Conservation (phyloP, 2,113 vertebrate genomes). For the Cygnus atratus region DNA sequence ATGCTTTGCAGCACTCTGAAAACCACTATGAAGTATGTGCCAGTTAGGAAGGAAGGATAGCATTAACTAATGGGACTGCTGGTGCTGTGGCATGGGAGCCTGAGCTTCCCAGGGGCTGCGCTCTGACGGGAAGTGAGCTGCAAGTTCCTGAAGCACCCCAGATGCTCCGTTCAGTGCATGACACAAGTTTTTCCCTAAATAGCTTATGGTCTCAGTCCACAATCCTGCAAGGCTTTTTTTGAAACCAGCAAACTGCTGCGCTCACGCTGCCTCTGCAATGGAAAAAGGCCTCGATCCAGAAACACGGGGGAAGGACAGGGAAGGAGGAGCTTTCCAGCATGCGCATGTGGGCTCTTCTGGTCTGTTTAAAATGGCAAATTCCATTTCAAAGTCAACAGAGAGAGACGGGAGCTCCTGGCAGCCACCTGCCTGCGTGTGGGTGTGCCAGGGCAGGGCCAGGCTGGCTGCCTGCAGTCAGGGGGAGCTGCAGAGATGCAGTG, state of each 20-base stretch:
- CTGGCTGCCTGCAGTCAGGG: too few relatives aligned
- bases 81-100: neutral
- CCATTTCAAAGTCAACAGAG: neutral
- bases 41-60: neutral
- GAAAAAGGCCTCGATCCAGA: neutral
- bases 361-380: constrained; percentile 20
- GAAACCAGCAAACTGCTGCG: neutral
- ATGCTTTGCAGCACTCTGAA: neutral
- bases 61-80: neutral
- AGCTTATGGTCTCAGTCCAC: neutral
- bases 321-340: neutral
- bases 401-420: neutral
- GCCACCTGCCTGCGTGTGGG: neutral
- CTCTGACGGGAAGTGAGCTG: neutral
- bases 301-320: neutral
- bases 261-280: neutral
- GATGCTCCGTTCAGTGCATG: neutral
- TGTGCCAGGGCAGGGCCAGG: neutral
- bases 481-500: neutral
- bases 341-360: neutral
- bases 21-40: neutral
- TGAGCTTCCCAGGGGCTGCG: neutral
- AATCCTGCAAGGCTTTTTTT: neutral
- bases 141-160: neutral
- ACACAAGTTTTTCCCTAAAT: neutral